Conservation (phyloP, 2,888 invertebrate species). For the Andrena trimmerana region DNA sequence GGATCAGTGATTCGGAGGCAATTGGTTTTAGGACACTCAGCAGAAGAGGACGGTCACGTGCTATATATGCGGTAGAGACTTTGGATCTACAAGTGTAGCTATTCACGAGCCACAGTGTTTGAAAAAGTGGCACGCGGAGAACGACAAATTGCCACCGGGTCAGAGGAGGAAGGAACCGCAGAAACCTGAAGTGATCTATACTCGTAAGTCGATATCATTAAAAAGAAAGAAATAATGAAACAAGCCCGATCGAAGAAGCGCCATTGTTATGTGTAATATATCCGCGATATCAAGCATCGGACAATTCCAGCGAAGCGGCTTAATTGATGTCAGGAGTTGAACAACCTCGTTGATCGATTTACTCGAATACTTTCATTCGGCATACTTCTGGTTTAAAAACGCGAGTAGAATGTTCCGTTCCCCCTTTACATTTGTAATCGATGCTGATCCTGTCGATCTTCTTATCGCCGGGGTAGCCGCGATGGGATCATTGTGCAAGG, state of each 20-base stretch:
- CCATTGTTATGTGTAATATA: too few relatives aligned
- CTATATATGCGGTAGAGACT: slow-evolving; percentile 89
- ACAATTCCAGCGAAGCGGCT: neutral
- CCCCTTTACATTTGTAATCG: neutral
- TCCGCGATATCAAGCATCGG: too few relatives aligned
- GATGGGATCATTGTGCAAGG: neutral
- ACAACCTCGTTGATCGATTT: slow-evolving; percentile 43
- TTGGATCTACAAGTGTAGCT: slow-evolving; percentile 88
- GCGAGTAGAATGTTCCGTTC: neutral
- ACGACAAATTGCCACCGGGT: slow-evolving; percentile 86
- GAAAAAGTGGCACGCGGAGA: slow-evolving; percentile 88
- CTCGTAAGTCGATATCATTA: slow-evolving; percentile 80
- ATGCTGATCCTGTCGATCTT: too few relatives aligned
- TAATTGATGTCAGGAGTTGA: slow-evolving; percentile 41
- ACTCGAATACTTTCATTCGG: slow-evolving; percentile 20
- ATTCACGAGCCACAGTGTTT: slow-evolving; percentile 90
- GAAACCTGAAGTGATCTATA: slow-evolving; percentile 86
- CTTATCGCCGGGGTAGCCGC: too few relatives aligned
- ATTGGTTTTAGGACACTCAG: slow-evolving; percentile 64
- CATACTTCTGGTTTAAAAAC: neutral
- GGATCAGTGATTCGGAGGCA: slow-evolving; percentile 21
- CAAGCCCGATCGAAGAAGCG: neutral
- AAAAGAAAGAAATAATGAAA: neutral
- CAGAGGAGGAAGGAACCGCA: slow-evolving; percentile 86
- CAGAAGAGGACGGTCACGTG: slow-evolving; percentile 85